Base-by-base conservation (phyloP, 2,797 vertebrate genomes). In the Melopsittacus undulatus region DNA sequence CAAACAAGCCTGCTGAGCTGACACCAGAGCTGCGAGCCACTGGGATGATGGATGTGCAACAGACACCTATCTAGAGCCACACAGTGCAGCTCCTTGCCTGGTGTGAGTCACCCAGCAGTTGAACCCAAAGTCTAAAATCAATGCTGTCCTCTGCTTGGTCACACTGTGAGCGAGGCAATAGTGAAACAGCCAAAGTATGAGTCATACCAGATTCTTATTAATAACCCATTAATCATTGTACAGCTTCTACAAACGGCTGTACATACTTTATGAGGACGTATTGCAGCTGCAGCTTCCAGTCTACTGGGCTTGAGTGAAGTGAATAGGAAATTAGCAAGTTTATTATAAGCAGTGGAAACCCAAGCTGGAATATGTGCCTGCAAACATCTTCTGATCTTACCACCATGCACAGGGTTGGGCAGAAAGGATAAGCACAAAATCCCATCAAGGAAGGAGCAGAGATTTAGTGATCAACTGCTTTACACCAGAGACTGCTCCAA, bases 381-480 rank as follows among this genome's bases (percentile, higher is more conserved):
- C 29, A 77, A 61, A 40, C 14, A 13, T 15, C 30, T 45, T 68
- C 66, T 82, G 46, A 48, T 36, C 27, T 30, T 59, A 29, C 34
- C n/a, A 18, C 26, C 1, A 1, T 1, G 0, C 11, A 18, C 0
- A 0, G 22, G 54, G 18, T 30, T 42, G 42, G 9, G 34, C 3
- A 2, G 43, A 68, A 67, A 87, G 13, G 12, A 42, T 38, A 36
- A 87, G 4, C 8, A 18, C 0, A 1, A 76, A 56, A 79, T 43
- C 13, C 68, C 59, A 63, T 2, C 13, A 6, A 22, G 22, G 54
- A 73, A 36, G 34, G 21, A 43, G 16, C 8, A 66, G 38, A 82
- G 30, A 69, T n/a, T 57, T 34, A 57, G 20, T 1, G 0, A 4
- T 32, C 20, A 56, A 30, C 0, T 0, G 4, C 2, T 8, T 63